A percentile compares a stretch with the other conserved stretches of the same genome.
Evolutionary conservation across 1,140 invertebrate genomes (phyloP).

Genomic region (Rhopalosiphum padi): DNA sequence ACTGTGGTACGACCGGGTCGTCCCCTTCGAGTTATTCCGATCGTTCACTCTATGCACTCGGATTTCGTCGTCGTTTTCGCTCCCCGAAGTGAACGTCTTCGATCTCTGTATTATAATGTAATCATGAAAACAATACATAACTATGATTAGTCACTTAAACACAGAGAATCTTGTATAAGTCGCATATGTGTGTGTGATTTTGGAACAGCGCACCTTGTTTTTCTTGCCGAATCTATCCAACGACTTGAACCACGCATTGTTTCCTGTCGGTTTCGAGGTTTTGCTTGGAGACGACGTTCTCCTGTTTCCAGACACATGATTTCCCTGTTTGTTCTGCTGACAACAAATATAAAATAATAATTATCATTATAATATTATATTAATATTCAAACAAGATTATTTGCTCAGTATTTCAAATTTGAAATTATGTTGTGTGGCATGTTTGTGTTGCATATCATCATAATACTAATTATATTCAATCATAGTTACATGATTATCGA

Average conservation of each 20-base stretch:
- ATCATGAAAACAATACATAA: not conserved
- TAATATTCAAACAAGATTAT: not conserved
- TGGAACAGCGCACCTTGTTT: constrained; percentile 63
- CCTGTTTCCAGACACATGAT: not conserved
- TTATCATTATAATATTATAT: not conserved
- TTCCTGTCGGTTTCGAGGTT: not conserved
- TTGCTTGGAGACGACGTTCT: constrained; percentile 32
- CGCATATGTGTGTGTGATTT: not conserved
- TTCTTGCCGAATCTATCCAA: constrained; percentile 69
- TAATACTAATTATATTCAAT: too few species aligned
- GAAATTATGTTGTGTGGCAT: not conserved
- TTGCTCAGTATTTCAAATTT: not conserved
- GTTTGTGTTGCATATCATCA: too few species aligned
- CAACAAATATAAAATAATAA: not conserved
- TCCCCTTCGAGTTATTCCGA: not conserved
- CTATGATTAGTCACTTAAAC: not conserved
- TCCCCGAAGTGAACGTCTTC: constrained; percentile 48
- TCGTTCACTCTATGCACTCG: constrained; percentile 38
- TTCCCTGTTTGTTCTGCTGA: not conserved
- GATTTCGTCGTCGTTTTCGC: constrained; percentile 58
- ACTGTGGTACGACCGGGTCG: constrained; percentile 39
- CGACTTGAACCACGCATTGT: constrained; percentile 73
- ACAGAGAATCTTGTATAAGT: not conserved
- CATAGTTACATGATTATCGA: too few species aligned
- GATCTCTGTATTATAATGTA: constrained; percentile 1